Evolutionary conservation across 2,113 vertebrate genomes (phyloP).

Genomic region (Gallinago jamesoni): DNA sequence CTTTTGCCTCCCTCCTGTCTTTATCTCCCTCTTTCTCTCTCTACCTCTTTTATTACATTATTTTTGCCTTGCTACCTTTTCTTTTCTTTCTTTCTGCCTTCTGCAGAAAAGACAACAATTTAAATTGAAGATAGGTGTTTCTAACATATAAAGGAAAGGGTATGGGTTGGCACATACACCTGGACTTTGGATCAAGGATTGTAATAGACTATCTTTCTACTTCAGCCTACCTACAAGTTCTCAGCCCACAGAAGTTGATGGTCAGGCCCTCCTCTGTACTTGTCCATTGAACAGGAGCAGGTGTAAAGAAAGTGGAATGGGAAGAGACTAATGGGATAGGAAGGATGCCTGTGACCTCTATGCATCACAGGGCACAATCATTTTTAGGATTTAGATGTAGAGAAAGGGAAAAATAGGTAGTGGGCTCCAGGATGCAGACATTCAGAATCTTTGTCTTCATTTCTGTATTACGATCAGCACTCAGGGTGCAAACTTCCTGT

Average conservation of each 20-base stretch:
- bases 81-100: not conserved
- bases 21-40: not conserved
- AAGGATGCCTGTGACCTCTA: not conserved
- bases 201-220: not conserved
- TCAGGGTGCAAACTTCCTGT: not conserved
- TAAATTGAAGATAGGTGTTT: not conserved
- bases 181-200: not conserved
- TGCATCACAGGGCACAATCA: not conserved
- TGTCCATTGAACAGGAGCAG: not conserved
- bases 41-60: not conserved
- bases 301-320: not conserved
- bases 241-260: not conserved
- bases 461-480: not conserved
- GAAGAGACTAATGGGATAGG: not conserved
- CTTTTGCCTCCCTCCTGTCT: not conserved
- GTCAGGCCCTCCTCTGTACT: not conserved
- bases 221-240: not conserved
- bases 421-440: fast-evolving
- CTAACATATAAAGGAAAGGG: not conserved
- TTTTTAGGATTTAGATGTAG: not conserved
- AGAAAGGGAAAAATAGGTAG: fast-evolving
- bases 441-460: not conserved
- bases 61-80: not conserved
- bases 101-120: not conserved
- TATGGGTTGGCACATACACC: not conserved